A percentile compares a stretch with the other conserved stretches of the same genome.
phyloP scores from a whole-genome alignment of 2,888 invertebrate species.

The Antheraea assamensis region DNA sequence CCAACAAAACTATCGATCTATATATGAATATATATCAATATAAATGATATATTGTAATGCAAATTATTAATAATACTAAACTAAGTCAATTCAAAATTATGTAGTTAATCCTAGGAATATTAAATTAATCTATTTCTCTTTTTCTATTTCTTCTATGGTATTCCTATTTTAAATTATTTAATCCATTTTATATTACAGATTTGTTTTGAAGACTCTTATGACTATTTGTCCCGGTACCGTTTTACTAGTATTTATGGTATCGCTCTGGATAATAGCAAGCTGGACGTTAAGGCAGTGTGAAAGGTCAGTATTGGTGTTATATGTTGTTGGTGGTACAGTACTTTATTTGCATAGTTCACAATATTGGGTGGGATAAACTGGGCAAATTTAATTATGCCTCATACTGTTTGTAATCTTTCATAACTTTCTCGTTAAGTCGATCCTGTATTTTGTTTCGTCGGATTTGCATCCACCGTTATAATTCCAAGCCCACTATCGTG shows the following conservation, averaged over 20 bases:
- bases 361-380: constrained; percentile 27
- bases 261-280: constrained; percentile 99
- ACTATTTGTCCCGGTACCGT: constrained; percentile 99
- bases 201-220: constrained; percentile 99
- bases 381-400: constrained; percentile 15
- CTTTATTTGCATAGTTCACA: constrained; percentile 38
- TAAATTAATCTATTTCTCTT: no score
- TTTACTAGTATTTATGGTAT: constrained; percentile 99
- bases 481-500: constrained; percentile 53
- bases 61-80: no score
- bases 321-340: constrained; percentile 41
- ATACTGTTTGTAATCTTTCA: constrained; percentile 28
- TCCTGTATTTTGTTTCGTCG: constrained; percentile 40
- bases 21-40: no score
- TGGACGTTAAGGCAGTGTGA: constrained; percentile 99
- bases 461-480: constrained; percentile 60
- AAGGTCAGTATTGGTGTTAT: constrained; percentile 86
- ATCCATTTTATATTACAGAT: constrained; percentile 71
- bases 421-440: constrained; percentile 24
- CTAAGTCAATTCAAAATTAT: not conserved
- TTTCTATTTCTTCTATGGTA: no score
- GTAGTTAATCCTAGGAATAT: no score
- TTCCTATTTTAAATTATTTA: not conserved
- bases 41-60: no score
- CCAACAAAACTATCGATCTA: no score